Conservation (phyloP, 92 coral and sea anemone species). For the Porites lobata region DNA sequence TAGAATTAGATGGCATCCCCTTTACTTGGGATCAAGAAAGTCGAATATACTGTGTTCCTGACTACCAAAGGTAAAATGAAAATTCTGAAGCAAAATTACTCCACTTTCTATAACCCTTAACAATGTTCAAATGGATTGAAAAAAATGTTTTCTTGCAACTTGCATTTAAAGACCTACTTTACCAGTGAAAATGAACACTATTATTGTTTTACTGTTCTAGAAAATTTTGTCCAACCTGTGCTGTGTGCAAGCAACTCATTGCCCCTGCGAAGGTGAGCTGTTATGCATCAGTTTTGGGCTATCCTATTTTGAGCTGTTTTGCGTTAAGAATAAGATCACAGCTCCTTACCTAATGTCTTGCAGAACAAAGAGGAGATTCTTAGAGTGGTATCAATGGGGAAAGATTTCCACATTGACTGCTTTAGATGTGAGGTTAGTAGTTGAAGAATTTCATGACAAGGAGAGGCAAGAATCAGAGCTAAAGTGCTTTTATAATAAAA, state of each 20-base stretch:
- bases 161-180: no score
- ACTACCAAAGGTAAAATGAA: slow-evolving; percentile 76
- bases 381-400: slow-evolving; percentile 81
- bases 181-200: no score
- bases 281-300: not conserved
- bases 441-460: no score
- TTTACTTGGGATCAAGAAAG: slow-evolving; percentile 75
- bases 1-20: slow-evolving; percentile 78
- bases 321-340: not conserved
- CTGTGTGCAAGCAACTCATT: slow-evolving; percentile 74
- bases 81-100: not conserved
- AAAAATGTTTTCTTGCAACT: no score
- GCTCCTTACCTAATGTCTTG: not conserved
- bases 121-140: no score
- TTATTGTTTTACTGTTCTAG: slow-evolving; percentile 34
- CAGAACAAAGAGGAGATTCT: slow-evolving; percentile 79
- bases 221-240: slow-evolving; percentile 89
- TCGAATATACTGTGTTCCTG: slow-evolving; percentile 78
- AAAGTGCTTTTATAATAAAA: no score
- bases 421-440: slow-evolving; percentile 73
- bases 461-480: no score
- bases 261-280: slow-evolving; percentile 72
- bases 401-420: slow-evolving; percentile 75
- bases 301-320: not conserved
- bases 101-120: not conserved